phyloP scores from a whole-genome alignment of 2,888 invertebrate species.

The Leptinotarsa haldemani region DNA sequence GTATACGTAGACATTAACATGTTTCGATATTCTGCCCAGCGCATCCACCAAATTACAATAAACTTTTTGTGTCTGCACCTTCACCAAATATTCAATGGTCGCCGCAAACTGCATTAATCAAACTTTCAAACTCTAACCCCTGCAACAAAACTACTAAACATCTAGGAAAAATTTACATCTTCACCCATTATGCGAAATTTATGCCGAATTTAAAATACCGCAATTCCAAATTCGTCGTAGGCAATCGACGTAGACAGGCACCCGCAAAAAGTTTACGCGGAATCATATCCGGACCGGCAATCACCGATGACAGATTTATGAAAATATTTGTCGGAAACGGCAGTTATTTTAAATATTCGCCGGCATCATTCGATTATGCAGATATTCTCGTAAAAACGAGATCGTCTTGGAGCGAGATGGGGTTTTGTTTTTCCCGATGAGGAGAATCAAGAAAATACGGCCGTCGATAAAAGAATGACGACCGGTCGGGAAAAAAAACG shows the following conservation, averaged over 20 bases:
- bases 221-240: slow-evolving; percentile 37
- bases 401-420: slow-evolving; percentile 24
- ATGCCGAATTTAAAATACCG: slow-evolving; percentile 33
- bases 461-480: slow-evolving; percentile 29
- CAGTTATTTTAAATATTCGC: slow-evolving; percentile 67
- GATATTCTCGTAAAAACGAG: slow-evolving; percentile 56
- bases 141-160: background rate
- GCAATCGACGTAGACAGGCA: slow-evolving; percentile 34
- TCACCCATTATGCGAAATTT: slow-evolving; percentile 24
- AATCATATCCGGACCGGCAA: slow-evolving; percentile 63
- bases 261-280: slow-evolving; percentile 51
- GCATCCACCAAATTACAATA: too few species aligned
- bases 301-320: slow-evolving; percentile 68
- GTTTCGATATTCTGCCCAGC: too few species aligned
- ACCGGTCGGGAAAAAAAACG: slow-evolving; percentile 1
- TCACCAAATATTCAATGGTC: background rate
- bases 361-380: slow-evolving; percentile 67
- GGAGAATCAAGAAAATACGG: slow-evolving; percentile 37
- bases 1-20: too few species aligned
- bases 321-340: slow-evolving; percentile 67
- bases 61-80: fast-evolving
- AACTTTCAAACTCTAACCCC: background rate
- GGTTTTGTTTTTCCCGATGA: slow-evolving; percentile 36
- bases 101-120: background rate
- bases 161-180: slow-evolving; percentile 6